Percentiles rank a stretch among this genome's conserved stretches.
Evolutionary conservation across 2,113 vertebrate species (phyloP).

Genomic region (Eulemur rufifrons): DNA sequence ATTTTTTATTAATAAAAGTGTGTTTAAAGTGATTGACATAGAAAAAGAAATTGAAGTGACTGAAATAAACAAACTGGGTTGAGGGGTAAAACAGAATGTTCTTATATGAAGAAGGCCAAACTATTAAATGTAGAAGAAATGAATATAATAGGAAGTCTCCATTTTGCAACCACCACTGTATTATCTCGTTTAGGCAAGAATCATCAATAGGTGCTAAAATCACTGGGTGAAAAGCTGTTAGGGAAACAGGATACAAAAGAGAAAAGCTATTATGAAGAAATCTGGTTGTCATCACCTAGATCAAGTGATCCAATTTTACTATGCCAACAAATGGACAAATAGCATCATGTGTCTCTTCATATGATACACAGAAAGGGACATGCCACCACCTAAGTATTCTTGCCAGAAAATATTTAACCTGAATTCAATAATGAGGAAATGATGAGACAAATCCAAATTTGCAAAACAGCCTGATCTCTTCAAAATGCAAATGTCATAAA

Average conservation of each 20-base stretch:
- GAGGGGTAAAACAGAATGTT: background rate
- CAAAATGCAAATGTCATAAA: background rate
- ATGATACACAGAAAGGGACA: background rate
- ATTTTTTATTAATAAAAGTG: background rate
- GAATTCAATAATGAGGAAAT: slow-evolving; percentile 10
- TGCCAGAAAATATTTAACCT: slow-evolving; percentile 4
- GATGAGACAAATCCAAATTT: background rate
- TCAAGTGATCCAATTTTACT: background rate
- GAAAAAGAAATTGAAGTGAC: background rate
- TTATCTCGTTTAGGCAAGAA: background rate
- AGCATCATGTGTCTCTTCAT: background rate
- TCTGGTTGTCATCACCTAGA: background rate
- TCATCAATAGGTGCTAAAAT: background rate
- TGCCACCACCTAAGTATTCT: background rate
- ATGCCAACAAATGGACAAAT: background rate
- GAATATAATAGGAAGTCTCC: background rate
- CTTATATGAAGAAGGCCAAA: background rate
- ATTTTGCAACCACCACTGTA: background rate
- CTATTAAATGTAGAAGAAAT: background rate
- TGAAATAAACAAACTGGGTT: background rate
- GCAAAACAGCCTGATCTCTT: background rate
- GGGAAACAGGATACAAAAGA: background rate
- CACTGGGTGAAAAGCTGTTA: background rate
- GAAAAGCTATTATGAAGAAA: background rate
- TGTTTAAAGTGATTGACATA: background rate